phyloP scores from a whole-genome alignment of 2,888 invertebrate genomes.

The Ferrisia virgata region DNA sequence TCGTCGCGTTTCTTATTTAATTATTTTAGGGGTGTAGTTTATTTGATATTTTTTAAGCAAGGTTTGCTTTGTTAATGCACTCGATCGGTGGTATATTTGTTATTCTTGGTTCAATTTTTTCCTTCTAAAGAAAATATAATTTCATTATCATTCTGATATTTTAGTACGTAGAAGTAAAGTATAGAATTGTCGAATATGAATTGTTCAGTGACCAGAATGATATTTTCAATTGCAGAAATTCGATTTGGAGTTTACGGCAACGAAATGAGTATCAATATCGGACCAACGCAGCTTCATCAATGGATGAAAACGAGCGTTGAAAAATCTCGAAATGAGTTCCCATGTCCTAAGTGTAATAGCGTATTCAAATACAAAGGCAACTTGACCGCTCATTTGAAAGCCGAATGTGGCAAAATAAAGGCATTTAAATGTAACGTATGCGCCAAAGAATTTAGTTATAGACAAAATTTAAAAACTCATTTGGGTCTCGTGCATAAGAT shows the following conservation, averaged over 20 bases:
- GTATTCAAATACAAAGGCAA: conserved; percentile 37
- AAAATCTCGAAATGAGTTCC: neutral
- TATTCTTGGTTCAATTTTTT: too few relatives aligned
- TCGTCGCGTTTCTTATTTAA: too few relatives aligned
- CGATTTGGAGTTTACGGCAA: too few relatives aligned
- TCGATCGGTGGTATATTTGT: too few relatives aligned
- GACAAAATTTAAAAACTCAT: conserved; percentile 50
- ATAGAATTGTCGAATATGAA: too few relatives aligned
- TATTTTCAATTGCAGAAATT: neutral
- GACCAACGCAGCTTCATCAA: neutral
- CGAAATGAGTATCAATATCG: too few relatives aligned
- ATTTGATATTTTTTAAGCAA: too few relatives aligned
- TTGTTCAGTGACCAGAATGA: neutral
- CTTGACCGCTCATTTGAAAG: conserved; percentile 29
- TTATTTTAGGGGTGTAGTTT: too few relatives aligned
- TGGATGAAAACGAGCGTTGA: neutral
- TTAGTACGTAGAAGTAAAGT: too few relatives aligned
- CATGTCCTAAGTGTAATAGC: conserved; percentile 34
- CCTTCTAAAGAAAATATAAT: too few relatives aligned
- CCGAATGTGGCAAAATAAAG: conserved; percentile 32
- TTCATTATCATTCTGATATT: too few relatives aligned
- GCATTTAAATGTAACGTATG: conserved; percentile 50
- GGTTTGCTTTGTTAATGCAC: too few relatives aligned
- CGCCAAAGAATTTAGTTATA: conserved; percentile 52
- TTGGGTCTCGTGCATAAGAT: conserved; percentile 20